Conservation (phyloP, 2,888 invertebrate genomes). For the Dynastes tityus region DNA sequence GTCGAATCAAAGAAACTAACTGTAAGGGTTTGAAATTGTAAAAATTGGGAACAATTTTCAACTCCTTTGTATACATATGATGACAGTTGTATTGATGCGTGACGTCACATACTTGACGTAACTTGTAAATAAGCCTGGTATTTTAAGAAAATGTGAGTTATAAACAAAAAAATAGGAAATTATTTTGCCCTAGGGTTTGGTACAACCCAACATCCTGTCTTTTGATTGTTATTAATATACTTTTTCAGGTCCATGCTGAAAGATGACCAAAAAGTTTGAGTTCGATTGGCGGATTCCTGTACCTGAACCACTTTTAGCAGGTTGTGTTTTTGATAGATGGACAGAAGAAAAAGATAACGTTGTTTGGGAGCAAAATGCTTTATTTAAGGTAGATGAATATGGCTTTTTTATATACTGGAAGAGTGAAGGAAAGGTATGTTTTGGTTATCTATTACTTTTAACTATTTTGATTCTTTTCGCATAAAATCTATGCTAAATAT, state of each 20-base stretch:
- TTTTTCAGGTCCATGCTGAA: constrained; percentile 32
- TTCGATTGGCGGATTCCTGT: constrained; percentile 98
- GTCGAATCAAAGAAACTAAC: no score
- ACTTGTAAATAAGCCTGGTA: constrained; percentile 54
- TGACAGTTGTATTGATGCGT: constrained; percentile 31
- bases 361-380: constrained; percentile 89
- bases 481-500: no score
- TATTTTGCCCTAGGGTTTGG: constrained; percentile 10
- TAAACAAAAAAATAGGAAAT: constrained; percentile 39
- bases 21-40: no score
- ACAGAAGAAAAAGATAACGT: constrained; percentile 97
- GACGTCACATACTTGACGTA: constrained; percentile 52
- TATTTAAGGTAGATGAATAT: constrained; percentile 96
- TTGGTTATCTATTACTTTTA: not conserved
- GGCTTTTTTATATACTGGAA: constrained; percentile 99
- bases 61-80: no score
- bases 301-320: constrained; percentile 88
- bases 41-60: no score
- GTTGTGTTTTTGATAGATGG: constrained; percentile 97
- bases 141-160: constrained; percentile 52
- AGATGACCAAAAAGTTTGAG: constrained; percentile 98
- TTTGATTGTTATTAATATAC: not conserved
- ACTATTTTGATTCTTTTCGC: no score
- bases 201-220: not conserved
- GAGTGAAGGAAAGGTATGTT: constrained; percentile 90